Conservation (phyloP, 2,797 vertebrate species). For the Sylvia borin region DNA sequence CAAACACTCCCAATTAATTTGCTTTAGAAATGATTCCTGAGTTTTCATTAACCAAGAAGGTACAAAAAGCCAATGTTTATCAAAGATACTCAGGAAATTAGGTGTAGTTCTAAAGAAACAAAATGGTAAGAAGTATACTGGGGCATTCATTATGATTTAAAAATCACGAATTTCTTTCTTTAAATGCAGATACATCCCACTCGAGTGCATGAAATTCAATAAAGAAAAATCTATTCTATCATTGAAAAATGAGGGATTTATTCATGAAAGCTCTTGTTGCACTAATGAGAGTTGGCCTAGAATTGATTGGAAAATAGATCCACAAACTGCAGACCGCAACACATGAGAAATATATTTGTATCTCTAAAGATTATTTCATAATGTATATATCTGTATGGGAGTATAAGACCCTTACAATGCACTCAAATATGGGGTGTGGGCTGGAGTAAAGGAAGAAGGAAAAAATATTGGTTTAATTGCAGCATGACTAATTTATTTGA, state of each 20-base stretch:
- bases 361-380: neutral
- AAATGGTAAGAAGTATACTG: neutral
- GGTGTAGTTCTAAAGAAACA: neutral
- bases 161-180: conserved; percentile 16
- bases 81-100: conserved; percentile 34
- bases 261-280: conserved; percentile 32
- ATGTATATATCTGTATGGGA: neutral
- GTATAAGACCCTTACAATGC: neutral
- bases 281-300: conserved; percentile 39
- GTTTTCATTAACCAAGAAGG: conserved; percentile 29
- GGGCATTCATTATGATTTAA: conserved; percentile 1
- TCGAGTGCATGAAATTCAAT: conserved; percentile 22
- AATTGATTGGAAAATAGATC: conserved; percentile 55
- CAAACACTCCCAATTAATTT: neutral
- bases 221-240: conserved; percentile 50
- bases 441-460: neutral
- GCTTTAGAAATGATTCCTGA: neutral
- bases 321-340: neutral
- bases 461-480: neutral
- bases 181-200: neutral
- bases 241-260: conserved; percentile 52
- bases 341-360: neutral
- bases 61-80: conserved; percentile 5
- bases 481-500: neutral
- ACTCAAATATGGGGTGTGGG: neutral